Evolutionary conservation across 2,797 vertebrate species (phyloP), one percentile per base, ranked within the genome.

Genomic region (Paratrypauchen microcephalus): DNA sequence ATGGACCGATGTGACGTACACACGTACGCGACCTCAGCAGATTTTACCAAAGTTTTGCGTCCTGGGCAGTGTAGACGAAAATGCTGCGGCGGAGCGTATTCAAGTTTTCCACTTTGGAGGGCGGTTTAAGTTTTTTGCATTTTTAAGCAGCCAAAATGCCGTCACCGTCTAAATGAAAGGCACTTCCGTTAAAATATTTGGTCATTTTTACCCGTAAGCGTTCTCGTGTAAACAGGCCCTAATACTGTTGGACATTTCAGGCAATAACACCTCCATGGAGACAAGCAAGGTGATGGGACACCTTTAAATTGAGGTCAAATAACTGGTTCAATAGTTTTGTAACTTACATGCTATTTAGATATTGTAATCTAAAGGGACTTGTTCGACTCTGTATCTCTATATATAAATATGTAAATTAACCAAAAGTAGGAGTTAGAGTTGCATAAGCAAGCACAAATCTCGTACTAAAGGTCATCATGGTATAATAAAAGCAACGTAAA

Each of bases 221-320:
- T n/a, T n/a, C n/a, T n/a, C n/a, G n/a, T n/a, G n/a, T n/a, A n/a
- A n/a, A n/a, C n/a, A n/a, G n/a, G n/a, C n/a, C n/a, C n/a, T 45
- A 45, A 45, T 52, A n/a, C 50, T 21, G 48, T 52, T 19, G 18
- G 18, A 50, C 48, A 50, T 50, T 50, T 6, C 18, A 19, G 48
- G 48, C 19, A n/a, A 50, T 19, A 21, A 52, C 50, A 52, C 2
- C 50, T 52, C 50, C 50, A 52, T 21, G 50, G 50, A 52, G 50
- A 52, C 19, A 21, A 52, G 50, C n/a, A 21, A 21, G 19, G 50
- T 52, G 50, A 52, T 45, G 41, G 41, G 19, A 6, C 13, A 45
- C 41, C 41, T 45, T 45, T 45, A n/a, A n/a, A 48, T 66, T 64
- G 68, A 61, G 62, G n/a, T 6, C 11, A 48, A 23, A 50, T 45